phyloP scores from a whole-genome alignment of 2,888 invertebrate genomes.

The Drosophila paucipuncta region DNA sequence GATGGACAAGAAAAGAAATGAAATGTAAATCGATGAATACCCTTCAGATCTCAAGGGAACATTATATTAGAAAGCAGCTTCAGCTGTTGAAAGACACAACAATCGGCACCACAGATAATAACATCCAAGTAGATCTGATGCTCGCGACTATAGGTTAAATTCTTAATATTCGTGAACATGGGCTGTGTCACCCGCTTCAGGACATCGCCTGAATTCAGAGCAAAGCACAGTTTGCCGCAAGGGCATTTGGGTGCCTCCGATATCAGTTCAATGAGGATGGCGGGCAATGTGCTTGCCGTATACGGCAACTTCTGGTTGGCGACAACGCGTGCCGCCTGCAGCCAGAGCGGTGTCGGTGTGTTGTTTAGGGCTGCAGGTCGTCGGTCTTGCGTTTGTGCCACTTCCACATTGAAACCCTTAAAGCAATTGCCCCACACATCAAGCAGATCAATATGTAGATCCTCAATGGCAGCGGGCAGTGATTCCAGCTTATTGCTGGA shows the following conservation, averaged over 20 bases:
- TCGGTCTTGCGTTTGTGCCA: slow-evolving; percentile 41
- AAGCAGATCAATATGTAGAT: slow-evolving; percentile 76
- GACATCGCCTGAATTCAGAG: slow-evolving; percentile 60
- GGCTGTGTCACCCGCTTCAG: slow-evolving; percentile 79
- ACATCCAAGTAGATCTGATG: slow-evolving; percentile 84
- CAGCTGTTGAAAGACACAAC: slow-evolving; percentile 56
- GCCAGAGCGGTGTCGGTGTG: slow-evolving; percentile 76
- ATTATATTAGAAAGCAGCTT: slow-evolving; percentile 29
- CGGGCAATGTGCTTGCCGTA: slow-evolving; percentile 72
- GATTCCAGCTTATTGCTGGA: slow-evolving; percentile 83
- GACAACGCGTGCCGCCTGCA: slow-evolving; percentile 78
- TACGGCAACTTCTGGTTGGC: slow-evolving; percentile 70
- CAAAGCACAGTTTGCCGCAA: slow-evolving; percentile 82
- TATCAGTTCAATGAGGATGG: slow-evolving; percentile 80
- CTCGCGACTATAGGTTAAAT: slow-evolving; percentile 83
- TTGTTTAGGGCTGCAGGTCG: slow-evolving; percentile 6
- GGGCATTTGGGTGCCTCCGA: slow-evolving; percentile 82
- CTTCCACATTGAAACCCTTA: slow-evolving; percentile 54
- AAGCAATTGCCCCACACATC: slow-evolving; percentile 84
- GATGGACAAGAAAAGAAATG: not conserved
- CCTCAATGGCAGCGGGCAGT: slow-evolving; percentile 82
- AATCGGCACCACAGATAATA: slow-evolving; percentile 80
- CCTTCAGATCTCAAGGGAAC: slow-evolving; percentile 11
- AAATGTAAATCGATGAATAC: not conserved
- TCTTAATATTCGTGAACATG: slow-evolving; percentile 81